phyloP scores from a whole-genome alignment of 2,797 vertebrate species.

The Molothrus aeneus region DNA sequence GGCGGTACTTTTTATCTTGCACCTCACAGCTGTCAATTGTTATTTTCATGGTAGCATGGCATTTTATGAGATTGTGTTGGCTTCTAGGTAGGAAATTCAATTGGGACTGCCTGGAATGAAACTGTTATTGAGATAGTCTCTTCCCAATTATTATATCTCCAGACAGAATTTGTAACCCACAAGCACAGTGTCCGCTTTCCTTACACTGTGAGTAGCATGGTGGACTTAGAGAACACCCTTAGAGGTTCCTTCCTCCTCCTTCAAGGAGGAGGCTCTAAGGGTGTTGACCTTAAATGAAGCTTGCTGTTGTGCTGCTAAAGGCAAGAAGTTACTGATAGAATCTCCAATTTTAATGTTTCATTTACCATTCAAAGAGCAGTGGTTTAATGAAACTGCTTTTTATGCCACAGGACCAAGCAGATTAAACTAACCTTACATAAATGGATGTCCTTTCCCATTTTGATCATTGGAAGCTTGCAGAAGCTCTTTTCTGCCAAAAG shows the following conservation, averaged over 20 bases:
- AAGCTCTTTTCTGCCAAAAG: neutral
- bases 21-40: neutral
- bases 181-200: neutral
- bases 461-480: neutral
- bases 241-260: neutral
- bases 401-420: neutral
- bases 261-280: neutral
- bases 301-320: neutral
- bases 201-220: rapidly evolving
- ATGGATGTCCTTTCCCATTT: neutral
- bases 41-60: neutral
- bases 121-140: neutral
- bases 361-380: neutral
- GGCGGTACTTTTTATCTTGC: neutral
- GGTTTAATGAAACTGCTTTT: neutral
- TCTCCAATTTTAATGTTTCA: neutral
- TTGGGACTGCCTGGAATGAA: neutral
- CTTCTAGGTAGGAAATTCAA: neutral
- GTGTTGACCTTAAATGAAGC: neutral
- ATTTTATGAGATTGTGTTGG: neutral
- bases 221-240: neutral
- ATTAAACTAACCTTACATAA: neutral
- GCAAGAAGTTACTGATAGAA: neutral
- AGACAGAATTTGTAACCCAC: neutral
- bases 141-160: neutral